A percentile compares a stretch with the other conserved stretches of the same genome.
Evolutionary conservation across 2,888 invertebrate genomes (phyloP).

Genomic region (Sepiola atlantica): DNA sequence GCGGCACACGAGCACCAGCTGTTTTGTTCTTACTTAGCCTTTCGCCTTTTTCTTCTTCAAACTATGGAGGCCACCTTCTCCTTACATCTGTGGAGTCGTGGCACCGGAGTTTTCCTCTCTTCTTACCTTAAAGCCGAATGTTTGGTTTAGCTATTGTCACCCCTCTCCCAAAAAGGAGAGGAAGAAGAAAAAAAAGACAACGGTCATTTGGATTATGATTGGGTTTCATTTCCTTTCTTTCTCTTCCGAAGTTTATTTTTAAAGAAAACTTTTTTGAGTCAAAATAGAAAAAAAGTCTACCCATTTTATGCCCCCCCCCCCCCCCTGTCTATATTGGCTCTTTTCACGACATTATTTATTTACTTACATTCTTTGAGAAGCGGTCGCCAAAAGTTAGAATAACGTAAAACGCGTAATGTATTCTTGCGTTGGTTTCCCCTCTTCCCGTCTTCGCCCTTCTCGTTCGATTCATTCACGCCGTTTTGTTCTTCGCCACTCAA

Average conservation of each 20-base stretch:
- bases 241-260: too few species aligned
- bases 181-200: not conserved
- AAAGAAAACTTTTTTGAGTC: too few species aligned
- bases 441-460: not conserved
- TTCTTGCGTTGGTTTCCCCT: too few species aligned
- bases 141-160: not conserved
- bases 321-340: too few species aligned
- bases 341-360: too few species aligned
- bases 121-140: not conserved
- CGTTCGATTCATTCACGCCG: not conserved
- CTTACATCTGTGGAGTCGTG: not conserved
- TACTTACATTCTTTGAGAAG: too few species aligned
- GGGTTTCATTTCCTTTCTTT: too few species aligned
- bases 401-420: too few species aligned
- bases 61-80: constrained; percentile 2
- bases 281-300: too few species aligned
- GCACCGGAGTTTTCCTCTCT: not conserved
- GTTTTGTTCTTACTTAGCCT: not conserved
- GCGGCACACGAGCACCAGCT: not conserved
- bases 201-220: too few species aligned
- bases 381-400: too few species aligned
- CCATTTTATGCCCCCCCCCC: too few species aligned
- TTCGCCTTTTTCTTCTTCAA: not conserved
- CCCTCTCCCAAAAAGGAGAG: not conserved
- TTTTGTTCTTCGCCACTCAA: not conserved